phyloP scores from a whole-genome alignment of 2,888 invertebrate species.

The Odontothrips loti region DNA sequence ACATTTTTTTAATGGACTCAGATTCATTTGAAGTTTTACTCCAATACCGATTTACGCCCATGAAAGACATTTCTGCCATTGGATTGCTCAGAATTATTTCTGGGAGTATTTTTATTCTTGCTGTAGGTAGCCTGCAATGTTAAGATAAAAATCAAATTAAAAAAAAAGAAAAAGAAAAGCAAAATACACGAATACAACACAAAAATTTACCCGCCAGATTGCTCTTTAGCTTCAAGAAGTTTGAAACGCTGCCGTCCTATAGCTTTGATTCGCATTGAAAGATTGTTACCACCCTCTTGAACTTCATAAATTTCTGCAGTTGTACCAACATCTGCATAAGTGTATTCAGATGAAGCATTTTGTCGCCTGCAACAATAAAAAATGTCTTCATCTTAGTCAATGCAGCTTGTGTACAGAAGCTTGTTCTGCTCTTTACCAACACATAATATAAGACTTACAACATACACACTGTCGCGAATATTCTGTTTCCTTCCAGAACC shows the following conservation, averaged over 20 bases:
- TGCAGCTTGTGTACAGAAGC: background rate
- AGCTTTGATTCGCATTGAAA: conserved; percentile 63
- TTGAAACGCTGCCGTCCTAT: conserved; percentile 72
- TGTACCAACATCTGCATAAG: conserved; percentile 50
- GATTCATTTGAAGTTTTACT: conserved; percentile 15
- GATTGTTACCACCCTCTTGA: conserved; percentile 49
- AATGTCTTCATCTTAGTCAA: background rate
- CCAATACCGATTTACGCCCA: conserved; percentile 44
- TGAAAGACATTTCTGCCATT: conserved; percentile 46
- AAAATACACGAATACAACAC: background rate
- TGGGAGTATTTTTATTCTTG: conserved; percentile 63
- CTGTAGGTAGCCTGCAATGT: conserved; percentile 52
- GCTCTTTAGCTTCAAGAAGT: conserved; percentile 50
- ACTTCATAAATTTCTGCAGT: conserved; percentile 63
- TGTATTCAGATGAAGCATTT: background rate
- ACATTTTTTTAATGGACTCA: background rate
- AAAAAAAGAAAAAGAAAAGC: conserved; percentile 6
- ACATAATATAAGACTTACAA: conserved; percentile 40
- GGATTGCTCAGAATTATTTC: conserved; percentile 61
- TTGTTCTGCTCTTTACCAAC: no score
- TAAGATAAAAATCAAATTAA: conserved; percentile 30
- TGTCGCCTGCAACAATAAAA: background rate
- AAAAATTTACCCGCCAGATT: conserved; percentile 47
- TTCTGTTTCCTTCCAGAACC: conserved; percentile 56
- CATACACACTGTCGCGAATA: conserved; percentile 60